These are phyloP conservation scores for Holocentrus rufus DNA, from an alignment of 2,797 vertebrate species.

Conservation along the genomic window DNA sequence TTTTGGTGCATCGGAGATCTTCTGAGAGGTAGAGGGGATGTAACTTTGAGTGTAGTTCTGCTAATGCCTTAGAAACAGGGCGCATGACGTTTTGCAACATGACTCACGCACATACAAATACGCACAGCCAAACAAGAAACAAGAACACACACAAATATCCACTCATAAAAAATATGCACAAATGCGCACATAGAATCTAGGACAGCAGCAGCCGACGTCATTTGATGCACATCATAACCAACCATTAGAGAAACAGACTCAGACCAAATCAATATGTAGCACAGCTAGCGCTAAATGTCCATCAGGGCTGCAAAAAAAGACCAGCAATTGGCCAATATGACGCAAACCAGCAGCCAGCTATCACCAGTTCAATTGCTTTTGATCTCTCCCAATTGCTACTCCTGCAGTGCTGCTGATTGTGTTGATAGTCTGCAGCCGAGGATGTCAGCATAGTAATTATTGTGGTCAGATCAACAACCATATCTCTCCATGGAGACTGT, in stretches of 20 bases:
- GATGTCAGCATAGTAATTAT: neutral
- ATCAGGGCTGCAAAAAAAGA: neutral
- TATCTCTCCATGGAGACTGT: neutral
- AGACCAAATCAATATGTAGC: conserved; percentile 54
- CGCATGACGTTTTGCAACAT: neutral
- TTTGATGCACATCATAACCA: conserved; percentile 61
- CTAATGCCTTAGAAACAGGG: neutral
- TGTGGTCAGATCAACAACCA: neutral
- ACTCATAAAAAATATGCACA: conserved; percentile 2
- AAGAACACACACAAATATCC: conserved; percentile 4
- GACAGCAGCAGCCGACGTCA: conserved; percentile 55
- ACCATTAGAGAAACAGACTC: conserved; percentile 35
- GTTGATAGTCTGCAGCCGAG: neutral
- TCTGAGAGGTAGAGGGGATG: neutral
- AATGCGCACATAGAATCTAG: conserved; percentile 39
- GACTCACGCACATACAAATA: conserved; percentile 24
- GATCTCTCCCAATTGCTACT: conserved; percentile 17
- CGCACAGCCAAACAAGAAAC: neutral
- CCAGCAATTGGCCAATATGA: conserved; percentile 21
- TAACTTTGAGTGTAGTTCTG: neutral
- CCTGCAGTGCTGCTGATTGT: conserved; percentile 28
- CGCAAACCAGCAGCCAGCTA: neutral
- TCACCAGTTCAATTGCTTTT: conserved; percentile 15
- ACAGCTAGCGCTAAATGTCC: neutral
- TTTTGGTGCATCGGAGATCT: neutral